These are phyloP conservation scores for Argyrosomus japonicus DNA, from an alignment of 2,113 vertebrate genomes.

Conservation along the genomic window DNA sequence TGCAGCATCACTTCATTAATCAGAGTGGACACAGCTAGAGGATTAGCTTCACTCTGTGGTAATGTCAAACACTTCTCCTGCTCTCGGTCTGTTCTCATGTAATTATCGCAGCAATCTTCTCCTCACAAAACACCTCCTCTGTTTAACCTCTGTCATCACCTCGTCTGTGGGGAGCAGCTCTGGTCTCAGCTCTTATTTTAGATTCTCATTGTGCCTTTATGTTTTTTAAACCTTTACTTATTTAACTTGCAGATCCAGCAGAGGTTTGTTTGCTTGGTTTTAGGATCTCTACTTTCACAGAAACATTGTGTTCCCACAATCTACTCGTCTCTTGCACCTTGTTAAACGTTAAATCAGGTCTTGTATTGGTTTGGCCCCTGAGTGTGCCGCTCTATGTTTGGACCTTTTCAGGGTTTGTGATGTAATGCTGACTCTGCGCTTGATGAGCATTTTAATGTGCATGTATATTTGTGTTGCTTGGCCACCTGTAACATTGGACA, in stretches of 20 bases:
- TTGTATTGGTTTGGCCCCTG: background rate
- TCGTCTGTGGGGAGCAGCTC: constrained; percentile 21
- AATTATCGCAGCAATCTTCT: constrained; percentile 36
- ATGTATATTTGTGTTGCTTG: no score
- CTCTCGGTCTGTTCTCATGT: constrained; percentile 24
- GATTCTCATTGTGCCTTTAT: background rate
- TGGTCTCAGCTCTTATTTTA: background rate
- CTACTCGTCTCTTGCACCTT: background rate
- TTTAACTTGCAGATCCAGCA: background rate
- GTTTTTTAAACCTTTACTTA: background rate
- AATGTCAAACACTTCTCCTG: constrained; percentile 41
- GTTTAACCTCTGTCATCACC: constrained; percentile 41
- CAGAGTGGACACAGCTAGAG: constrained; percentile 20
- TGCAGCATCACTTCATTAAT: constrained; percentile 14
- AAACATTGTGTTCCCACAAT: background rate
- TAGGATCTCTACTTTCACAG: background rate
- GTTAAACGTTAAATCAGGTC: constrained; percentile 22
- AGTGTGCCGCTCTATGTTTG: background rate
- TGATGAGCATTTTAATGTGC: no score
- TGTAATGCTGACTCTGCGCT: background rate
- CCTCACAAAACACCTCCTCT: constrained; percentile 30
- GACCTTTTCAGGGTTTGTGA: background rate
- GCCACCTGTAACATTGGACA: background rate
- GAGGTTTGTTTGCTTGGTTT: constrained; percentile 4
- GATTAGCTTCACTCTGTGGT: constrained; percentile 43